phyloP scores from a whole-genome alignment of 2,888 invertebrate species.

The Tipula vernalis region DNA sequence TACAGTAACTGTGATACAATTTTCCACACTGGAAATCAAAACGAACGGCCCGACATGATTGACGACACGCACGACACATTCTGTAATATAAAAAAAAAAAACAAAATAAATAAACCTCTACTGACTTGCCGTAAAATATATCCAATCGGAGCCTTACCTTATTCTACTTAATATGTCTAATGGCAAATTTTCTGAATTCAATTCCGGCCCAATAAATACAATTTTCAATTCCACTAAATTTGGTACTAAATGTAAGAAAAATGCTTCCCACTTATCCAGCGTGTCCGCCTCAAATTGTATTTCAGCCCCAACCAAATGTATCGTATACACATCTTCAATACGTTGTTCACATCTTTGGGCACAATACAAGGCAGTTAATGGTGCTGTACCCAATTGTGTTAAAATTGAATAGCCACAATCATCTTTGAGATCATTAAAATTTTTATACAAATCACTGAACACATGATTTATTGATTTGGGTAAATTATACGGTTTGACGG shows the following conservation, averaged over 20 bases:
- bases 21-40: slow-evolving; percentile 42
- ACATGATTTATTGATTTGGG: slow-evolving; percentile 13
- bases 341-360: slow-evolving; percentile 34
- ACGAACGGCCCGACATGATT: slow-evolving; percentile 37
- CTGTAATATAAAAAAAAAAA: slow-evolving; percentile 23
- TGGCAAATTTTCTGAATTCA: slow-evolving; percentile 45
- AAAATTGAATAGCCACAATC: slow-evolving; percentile 48
- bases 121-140: background rate
- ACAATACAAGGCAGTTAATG: slow-evolving; percentile 47
- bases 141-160: slow-evolving; percentile 31
- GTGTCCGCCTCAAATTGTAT: slow-evolving; percentile 57
- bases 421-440: slow-evolving; percentile 28
- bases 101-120: background rate
- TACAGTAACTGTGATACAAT: slow-evolving; percentile 42
- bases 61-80: slow-evolving; percentile 40
- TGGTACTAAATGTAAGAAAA: slow-evolving; percentile 52
- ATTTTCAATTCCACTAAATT: slow-evolving; percentile 42
- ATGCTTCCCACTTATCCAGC: slow-evolving; percentile 56
- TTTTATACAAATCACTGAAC: slow-evolving; percentile 16
- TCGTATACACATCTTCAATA: slow-evolving; percentile 22
- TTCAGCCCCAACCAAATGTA: slow-evolving; percentile 42
- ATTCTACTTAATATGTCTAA: slow-evolving; percentile 43
- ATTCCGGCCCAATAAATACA: slow-evolving; percentile 51
- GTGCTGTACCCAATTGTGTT: slow-evolving; percentile 52
- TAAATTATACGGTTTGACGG: slow-evolving; percentile 18